These are phyloP conservation scores for Hemibagrus guttatus DNA, from an alignment of 2,797 vertebrate genomes.

Conservation along the genomic window DNA sequence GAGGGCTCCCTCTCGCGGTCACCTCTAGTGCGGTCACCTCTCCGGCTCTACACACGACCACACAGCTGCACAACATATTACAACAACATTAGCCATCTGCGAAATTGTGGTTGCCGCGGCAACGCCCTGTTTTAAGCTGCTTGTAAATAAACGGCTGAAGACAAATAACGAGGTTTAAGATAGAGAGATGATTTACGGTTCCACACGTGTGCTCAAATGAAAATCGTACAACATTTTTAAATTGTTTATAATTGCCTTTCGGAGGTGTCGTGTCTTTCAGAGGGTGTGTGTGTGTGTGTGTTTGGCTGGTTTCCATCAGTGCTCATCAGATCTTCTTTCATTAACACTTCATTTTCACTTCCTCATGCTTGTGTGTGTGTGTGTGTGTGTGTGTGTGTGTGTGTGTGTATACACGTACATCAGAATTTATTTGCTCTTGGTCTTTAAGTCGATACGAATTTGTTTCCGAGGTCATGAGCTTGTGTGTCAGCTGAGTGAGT, in stretches of 20 bases:
- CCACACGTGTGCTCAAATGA: too few relatives aligned
- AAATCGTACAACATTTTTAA: not conserved
- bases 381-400: not conserved
- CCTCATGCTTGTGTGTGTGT: not conserved
- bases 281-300: not conserved
- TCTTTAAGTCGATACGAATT: conserved; percentile 38
- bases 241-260: not conserved
- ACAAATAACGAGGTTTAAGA: not conserved
- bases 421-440: conserved; percentile 2
- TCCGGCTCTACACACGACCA: too few relatives aligned
- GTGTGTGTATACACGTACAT: not conserved
- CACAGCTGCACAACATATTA: not conserved
- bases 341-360: conserved; percentile 45
- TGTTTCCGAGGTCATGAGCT: conserved; percentile 18
- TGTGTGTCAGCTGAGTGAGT: conserved; percentile 5
- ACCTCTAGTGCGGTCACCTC: too few relatives aligned
- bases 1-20: too few relatives aligned
- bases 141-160: not conserved
- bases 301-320: not conserved
- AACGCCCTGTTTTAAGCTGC: not conserved
- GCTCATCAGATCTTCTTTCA: conserved; percentile 31
- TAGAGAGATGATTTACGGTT: not conserved
- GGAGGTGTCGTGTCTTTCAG: not conserved
- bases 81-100: not conserved
- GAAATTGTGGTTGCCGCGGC: not conserved